Evolutionary conservation across 2,888 invertebrate genomes (phyloP), one percentile per base, ranked within the genome.

Genomic region (Macrosoma leucophasiata): DNA sequence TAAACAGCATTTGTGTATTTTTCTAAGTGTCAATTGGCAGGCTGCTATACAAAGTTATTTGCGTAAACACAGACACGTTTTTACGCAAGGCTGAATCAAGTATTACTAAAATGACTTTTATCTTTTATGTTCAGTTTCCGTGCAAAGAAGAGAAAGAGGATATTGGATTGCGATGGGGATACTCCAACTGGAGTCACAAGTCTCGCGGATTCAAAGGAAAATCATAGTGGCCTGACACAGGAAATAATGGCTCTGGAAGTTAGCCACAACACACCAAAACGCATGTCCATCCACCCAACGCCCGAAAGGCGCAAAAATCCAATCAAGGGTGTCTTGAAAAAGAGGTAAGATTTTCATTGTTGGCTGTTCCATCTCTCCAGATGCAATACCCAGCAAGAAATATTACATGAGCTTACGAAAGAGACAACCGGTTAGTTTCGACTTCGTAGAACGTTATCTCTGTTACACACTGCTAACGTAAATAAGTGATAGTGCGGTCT

Each of bases 231-330:
- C 0, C 74, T 91, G 2, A 91, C 91, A 2, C 89, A 90, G 53
- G 91, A 91, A 62, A 90, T 91, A 20, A 85, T 88, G 65, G 85
- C 88, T 0, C 60, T 91, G 36, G 91, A 90, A 43, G 84, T 91
- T 9, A 88, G 86, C 30, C 88, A 89, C 48, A 88, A 88, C 42
- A 91, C 91, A 7, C 91, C 91, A 1, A 89, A 88, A 60, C 86
- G 85, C 36, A 88, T 86, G 72, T 77, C 84, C n/a, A 64, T 67
- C 41, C 81, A 82, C 34, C 75, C 84, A 1, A 84, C 86, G 3
- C 77, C 81, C 1, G 85, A 79, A 13, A 79, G 84, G 48, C 64
- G 70, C 20, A 78, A 73, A 36, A 87, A 86, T 60, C 85, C 86
- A 11, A 69, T 86, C 8, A 86, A 87, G 48, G 86, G 88, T 13